phyloP scores from a whole-genome alignment of 2,888 invertebrate species.

The Lochmaea crataegi region DNA sequence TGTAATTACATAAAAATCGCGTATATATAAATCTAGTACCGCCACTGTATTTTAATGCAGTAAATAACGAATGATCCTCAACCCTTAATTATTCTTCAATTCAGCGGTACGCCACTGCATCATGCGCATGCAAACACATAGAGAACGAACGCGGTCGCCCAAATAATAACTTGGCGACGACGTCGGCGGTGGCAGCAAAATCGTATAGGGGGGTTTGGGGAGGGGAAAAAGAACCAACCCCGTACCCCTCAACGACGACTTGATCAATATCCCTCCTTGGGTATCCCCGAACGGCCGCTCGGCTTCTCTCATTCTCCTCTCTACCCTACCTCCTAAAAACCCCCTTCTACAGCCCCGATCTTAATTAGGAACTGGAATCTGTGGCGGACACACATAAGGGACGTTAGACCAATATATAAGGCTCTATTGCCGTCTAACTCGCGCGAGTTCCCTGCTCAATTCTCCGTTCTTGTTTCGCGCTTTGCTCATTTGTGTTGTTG shows the following conservation, averaged over 20 bases:
- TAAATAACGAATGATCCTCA: too few species aligned
- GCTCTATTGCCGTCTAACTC: slow-evolving; percentile 48
- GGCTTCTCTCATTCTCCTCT: slow-evolving; percentile 51
- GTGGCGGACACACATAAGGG: slow-evolving; percentile 79
- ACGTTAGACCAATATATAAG: slow-evolving; percentile 65
- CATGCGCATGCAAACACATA: slow-evolving; percentile 62
- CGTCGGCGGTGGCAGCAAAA: slow-evolving; percentile 13
- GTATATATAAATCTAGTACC: too few species aligned
- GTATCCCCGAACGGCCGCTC: slow-evolving; percentile 46
- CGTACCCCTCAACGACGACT: slow-evolving; percentile 55
- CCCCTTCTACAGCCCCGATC: slow-evolving; percentile 72
- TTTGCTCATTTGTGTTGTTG: slow-evolving; percentile 56
- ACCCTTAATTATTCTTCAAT: slow-evolving; percentile 17
- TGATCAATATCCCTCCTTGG: slow-evolving; percentile 67
- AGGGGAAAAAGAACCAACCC: slow-evolving; percentile 8
- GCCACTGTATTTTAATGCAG: too few species aligned
- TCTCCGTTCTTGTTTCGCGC: slow-evolving; percentile 28
- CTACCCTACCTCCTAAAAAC: slow-evolving; percentile 54
- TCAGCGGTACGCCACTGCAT: slow-evolving; percentile 37
- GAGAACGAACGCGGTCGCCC: slow-evolving; percentile 63
- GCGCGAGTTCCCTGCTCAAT: slow-evolving; percentile 38
- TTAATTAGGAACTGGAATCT: slow-evolving; percentile 89
- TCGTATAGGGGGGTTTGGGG: background rate
- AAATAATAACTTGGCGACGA: slow-evolving; percentile 63
- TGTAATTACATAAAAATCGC: too few species aligned